Conservation (phyloP, 2,113 vertebrate genomes). For the Osmerus mordax region DNA sequence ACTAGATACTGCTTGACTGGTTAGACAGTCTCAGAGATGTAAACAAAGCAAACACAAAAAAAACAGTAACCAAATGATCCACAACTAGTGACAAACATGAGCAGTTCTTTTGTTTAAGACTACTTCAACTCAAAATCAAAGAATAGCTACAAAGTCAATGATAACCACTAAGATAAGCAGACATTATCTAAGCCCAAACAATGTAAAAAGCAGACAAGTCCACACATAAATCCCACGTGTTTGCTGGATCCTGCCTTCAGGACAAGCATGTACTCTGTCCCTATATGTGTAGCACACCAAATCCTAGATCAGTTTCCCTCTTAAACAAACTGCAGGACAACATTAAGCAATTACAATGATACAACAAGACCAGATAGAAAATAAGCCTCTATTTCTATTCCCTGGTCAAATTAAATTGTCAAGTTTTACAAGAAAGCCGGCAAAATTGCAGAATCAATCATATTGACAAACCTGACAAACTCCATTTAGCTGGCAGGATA, state of each 20-base stretch:
- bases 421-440: conserved; percentile 68
- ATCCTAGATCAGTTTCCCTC: conserved; percentile 26
- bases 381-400: conserved; percentile 45
- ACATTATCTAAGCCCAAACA: background rate
- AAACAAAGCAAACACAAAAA: conserved; percentile 55
- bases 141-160: conserved; percentile 12
- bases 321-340: conserved; percentile 48
- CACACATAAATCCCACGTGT: conserved; percentile 16
- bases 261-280: conserved; percentile 25
- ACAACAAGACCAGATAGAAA: conserved; percentile 52
- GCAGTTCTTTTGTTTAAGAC: background rate
- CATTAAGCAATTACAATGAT: conserved; percentile 60
- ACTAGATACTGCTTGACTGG: conserved; percentile 53
- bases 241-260: conserved; percentile 11
- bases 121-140: background rate
- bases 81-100: conserved; percentile 15
- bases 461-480: conserved; percentile 96
- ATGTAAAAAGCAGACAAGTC: conserved; percentile 11
- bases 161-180: background rate
- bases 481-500: conserved; percentile 95
- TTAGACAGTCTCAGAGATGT: conserved; percentile 54
- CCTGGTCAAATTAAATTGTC: conserved; percentile 72
- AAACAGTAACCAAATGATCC: background rate
- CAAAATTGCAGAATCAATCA: conserved; percentile 81
- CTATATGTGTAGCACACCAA: conserved; percentile 28